phyloP scores from a whole-genome alignment of 1,140 invertebrate species.

The Cotesia chilonis region DNA sequence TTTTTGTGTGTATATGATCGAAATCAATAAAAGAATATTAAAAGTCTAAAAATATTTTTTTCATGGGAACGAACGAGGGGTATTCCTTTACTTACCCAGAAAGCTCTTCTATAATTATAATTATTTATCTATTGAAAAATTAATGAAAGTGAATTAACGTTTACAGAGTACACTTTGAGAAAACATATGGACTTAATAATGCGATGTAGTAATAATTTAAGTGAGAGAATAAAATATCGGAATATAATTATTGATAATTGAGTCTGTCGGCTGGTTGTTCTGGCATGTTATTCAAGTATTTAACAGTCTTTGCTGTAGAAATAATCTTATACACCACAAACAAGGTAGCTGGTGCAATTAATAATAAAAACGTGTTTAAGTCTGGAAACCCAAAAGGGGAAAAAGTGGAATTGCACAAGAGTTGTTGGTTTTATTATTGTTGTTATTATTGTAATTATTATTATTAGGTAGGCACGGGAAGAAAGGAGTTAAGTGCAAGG shows the following conservation, averaged over 20 bases:
- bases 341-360: slow-evolving; percentile 12
- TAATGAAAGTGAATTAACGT: too few relatives aligned
- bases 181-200: neutral
- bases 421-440: neutral
- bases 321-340: slow-evolving; percentile 5
- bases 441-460: neutral
- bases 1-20: too few relatives aligned
- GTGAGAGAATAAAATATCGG: neutral
- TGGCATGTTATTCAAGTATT: neutral
- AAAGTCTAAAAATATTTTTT: too few relatives aligned
- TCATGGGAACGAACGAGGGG: too few relatives aligned
- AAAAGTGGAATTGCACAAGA: slow-evolving; percentile 5
- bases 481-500: neutral
- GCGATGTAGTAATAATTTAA: neutral
- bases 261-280: neutral
- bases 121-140: too few relatives aligned
- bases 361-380: slow-evolving; percentile 21
- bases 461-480: neutral
- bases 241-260: slow-evolving; percentile 20
- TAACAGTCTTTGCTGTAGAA: slow-evolving; percentile 1
- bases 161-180: too few relatives aligned
- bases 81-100: too few relatives aligned
- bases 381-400: slow-evolving; percentile 1
- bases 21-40: too few relatives aligned
- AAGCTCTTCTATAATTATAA: too few relatives aligned